Percentiles rank a stretch among this genome's conserved stretches.
Evolutionary conservation across 1,140 invertebrate species (phyloP).

Genomic region (Drosophila nikananu): DNA sequence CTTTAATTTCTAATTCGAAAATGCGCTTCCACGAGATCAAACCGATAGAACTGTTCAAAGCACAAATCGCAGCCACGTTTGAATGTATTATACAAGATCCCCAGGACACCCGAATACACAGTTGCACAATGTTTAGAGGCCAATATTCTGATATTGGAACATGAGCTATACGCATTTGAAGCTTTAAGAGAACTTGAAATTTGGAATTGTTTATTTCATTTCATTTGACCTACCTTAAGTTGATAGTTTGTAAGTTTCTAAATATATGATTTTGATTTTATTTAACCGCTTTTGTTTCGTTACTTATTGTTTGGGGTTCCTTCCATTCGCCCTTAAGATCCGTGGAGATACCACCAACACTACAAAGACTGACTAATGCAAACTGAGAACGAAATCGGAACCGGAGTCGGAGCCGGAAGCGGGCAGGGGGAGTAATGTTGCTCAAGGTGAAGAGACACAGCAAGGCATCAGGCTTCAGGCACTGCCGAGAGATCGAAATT

Average conservation of each 20-base stretch:
- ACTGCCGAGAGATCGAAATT: slow-evolving; percentile 32
- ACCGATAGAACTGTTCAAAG: slow-evolving; percentile 62
- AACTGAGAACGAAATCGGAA: slow-evolving; percentile 24
- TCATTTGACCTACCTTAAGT: slow-evolving; percentile 44
- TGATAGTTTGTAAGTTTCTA: slow-evolving; percentile 51
- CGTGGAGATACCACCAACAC: slow-evolving; percentile 42
- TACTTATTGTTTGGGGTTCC: slow-evolving; percentile 18
- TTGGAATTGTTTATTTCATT: slow-evolving; percentile 40
- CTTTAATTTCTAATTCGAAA: slow-evolving; percentile 34
- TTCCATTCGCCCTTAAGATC: slow-evolving; percentile 12
- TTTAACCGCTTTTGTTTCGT: slow-evolving; percentile 15
- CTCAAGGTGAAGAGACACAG: slow-evolving; percentile 61
- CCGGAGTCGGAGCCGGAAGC: not conserved
- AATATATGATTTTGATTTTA: slow-evolving; percentile 55
- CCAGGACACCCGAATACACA: slow-evolving; percentile 26
- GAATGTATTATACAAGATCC: slow-evolving; percentile 73
- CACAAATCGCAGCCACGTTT: slow-evolving; percentile 61
- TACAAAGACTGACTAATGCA: slow-evolving; percentile 58
- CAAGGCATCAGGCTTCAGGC: slow-evolving; percentile 27
- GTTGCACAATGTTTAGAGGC: slow-evolving; percentile 27
- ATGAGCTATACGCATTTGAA: slow-evolving; percentile 56
- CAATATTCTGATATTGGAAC: slow-evolving; percentile 49
- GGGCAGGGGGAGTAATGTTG: slow-evolving; percentile 45
- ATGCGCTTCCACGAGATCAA: slow-evolving; percentile 68
- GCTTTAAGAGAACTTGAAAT: slow-evolving; percentile 53